phyloP scores from a whole-genome alignment of 2,797 vertebrate species.

The Falco concolor region DNA sequence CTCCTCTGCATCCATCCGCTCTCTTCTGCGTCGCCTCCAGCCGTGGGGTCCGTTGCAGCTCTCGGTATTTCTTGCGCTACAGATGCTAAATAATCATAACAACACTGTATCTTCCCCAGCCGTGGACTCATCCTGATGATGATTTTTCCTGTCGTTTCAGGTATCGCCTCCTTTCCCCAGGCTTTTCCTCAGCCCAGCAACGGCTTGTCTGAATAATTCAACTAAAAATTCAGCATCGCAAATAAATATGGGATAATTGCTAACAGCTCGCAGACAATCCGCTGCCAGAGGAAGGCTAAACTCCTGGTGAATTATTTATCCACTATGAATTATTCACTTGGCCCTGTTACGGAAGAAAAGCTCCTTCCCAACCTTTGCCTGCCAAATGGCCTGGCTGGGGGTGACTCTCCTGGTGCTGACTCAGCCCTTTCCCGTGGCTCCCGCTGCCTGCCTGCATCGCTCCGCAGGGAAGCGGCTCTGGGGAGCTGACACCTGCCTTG shows the following conservation, averaged over 20 bases:
- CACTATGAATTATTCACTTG: not conserved
- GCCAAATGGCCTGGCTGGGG: not conserved
- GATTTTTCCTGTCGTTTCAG: not conserved
- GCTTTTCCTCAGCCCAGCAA: not conserved
- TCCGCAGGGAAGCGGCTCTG: not conserved
- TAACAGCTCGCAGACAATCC: not conserved
- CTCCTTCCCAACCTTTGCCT: constrained; percentile 28
- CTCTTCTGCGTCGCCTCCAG: accelerated
- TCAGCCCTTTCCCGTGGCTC: not conserved
- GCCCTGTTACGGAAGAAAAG: not conserved
- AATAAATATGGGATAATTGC: constrained; percentile 19
- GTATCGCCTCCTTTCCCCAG: not conserved
- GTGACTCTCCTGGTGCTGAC: not conserved
- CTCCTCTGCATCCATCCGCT: not conserved
- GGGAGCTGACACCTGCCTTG: not conserved
- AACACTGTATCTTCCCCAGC: accelerated
- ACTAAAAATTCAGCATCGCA: not conserved
- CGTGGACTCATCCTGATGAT: accelerated
- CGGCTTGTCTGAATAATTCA: constrained; percentile 2
- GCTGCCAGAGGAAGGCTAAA: not conserved
- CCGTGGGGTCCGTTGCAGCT: accelerated
- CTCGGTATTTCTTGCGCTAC: not conserved
- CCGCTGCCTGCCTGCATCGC: not conserved
- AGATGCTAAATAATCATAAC: not conserved
- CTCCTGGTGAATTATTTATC: constrained; percentile 48